phyloP scores from a whole-genome alignment of 1,140 invertebrate genomes.

The Theocolax elegans region DNA sequence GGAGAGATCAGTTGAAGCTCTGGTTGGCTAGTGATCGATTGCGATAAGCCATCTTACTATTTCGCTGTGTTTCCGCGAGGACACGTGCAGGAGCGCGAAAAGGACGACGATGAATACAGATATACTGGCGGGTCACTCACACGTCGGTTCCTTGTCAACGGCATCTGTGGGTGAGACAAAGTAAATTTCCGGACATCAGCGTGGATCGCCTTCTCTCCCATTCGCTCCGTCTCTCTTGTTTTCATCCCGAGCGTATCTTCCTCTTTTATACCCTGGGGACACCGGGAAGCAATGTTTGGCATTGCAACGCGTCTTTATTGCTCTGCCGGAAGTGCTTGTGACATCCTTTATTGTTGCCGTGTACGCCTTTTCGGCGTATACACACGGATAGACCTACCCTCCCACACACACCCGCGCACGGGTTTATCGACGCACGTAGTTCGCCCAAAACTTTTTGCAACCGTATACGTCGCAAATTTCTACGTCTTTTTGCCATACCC shows the following conservation, averaged over 20 bases:
- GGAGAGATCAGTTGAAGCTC: too few species aligned
- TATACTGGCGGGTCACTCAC: neutral
- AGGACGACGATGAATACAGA: too few species aligned
- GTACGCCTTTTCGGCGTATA: conserved; percentile 44
- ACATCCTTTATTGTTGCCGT: conserved; percentile 49
- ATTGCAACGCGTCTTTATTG: conserved; percentile 52
- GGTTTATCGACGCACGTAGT: too few species aligned
- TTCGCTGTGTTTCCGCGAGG: neutral
- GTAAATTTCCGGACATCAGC: conserved; percentile 49
- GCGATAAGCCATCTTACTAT: neutral
- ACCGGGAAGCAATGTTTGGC: conserved; percentile 44
- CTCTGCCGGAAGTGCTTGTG: conserved; percentile 48
- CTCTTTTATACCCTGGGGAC: neutral
- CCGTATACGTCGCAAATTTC: neutral
- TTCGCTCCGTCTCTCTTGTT: neutral
- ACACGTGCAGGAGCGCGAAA: neutral
- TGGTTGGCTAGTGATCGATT: conserved; percentile 27
- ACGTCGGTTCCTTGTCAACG: neutral
- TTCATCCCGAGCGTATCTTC: too few species aligned
- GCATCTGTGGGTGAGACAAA: conserved; percentile 39
- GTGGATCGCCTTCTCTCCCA: neutral
- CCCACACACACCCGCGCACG: neutral
- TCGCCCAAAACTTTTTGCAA: conserved; percentile 45
- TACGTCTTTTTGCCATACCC: too few species aligned
- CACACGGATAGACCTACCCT: neutral